A percentile compares a stretch with the other conserved stretches of the same genome.
These are phyloP conservation scores for Hemithea aestivaria DNA, from an alignment of 2,888 invertebrate species.

Conservation along the genomic window DNA sequence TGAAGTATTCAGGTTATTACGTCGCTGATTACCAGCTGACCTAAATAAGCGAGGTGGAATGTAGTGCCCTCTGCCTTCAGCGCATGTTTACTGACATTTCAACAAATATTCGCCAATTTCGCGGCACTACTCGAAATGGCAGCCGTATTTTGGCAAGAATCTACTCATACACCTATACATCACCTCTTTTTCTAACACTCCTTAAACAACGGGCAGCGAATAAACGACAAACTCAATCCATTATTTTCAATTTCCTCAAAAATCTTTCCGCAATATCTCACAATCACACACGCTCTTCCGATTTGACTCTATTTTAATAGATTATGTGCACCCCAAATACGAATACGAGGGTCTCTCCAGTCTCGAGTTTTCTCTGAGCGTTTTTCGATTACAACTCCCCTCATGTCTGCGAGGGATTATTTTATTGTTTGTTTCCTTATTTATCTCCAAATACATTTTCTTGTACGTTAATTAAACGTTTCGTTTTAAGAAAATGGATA, in stretches of 20 bases:
- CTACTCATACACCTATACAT: no score
- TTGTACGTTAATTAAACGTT: slow-evolving; percentile 21
- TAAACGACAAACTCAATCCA: slow-evolving; percentile 13
- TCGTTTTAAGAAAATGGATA: slow-evolving; percentile 9
- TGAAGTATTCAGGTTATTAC: slow-evolving; percentile 56
- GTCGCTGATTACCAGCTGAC: slow-evolving; percentile 58
- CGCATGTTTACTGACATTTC: slow-evolving; percentile 27
- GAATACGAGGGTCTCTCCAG: slow-evolving; percentile 22
- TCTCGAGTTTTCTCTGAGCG: slow-evolving; percentile 40
- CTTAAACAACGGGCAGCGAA: slow-evolving; percentile 1
- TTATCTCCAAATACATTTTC: slow-evolving; percentile 25
- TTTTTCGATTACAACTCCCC: slow-evolving; percentile 43
- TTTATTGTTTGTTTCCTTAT: slow-evolving; percentile 38
- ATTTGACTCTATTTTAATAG: slow-evolving; percentile 37
- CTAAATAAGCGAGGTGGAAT: slow-evolving; percentile 44
- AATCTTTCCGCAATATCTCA: slow-evolving; percentile 21
- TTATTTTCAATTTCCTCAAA: slow-evolving; percentile 14
- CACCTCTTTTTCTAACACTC: no score
- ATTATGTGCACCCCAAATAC: slow-evolving; percentile 34
- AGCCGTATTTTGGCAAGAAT: slow-evolving; percentile 1
- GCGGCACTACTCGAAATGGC: slow-evolving; percentile 10
- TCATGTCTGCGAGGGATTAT: slow-evolving; percentile 29
- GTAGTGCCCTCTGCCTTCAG: slow-evolving; percentile 32
- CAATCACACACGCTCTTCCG: slow-evolving; percentile 29
- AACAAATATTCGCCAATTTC: slow-evolving; percentile 10